Base-by-base conservation (phyloP, 2,797 vertebrate genomes). In the Sternotherus odoratus region DNA sequence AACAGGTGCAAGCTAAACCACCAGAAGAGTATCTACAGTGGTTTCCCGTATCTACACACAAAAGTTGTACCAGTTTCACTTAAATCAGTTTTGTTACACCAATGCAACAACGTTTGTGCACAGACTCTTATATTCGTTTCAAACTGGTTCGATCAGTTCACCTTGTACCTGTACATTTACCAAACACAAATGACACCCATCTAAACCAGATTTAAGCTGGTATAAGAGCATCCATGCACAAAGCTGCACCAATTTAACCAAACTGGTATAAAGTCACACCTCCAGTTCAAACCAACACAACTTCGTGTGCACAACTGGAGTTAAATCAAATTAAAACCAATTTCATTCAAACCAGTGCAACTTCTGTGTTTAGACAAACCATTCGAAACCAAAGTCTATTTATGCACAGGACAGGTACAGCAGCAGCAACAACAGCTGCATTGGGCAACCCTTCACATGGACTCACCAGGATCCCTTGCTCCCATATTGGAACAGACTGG, bases 361-460 rank as follows among this genome's bases (percentile, higher is more conserved):
- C 63, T 23, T 66, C 8, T 66, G 8, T 5, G n/a, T 23, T n/a
- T 66, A 36, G n/a, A 66, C 63, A 15, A 43, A 24, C 24, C 43
- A 12, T 46, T 46, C 6, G 2, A 74, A 74, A 13, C 39, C 69
- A 74, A 74, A 13, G n/a, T 46, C 24, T 8, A 12, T 13, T 46
- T 74, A 43, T 16, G 39, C 69, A 13, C 3, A 6, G 39, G 5
- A 24, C 81, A 63, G 54, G 51, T 16, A 46, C 1, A 0, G 3
- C 2, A 1, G 23, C 21, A 43, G 57, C 36, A 39, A 19, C 0
- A 1, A 26, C 39, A 48, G 49, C 26, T 0, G 2, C 16, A 2
- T 1, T 4, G 3, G 39, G 24, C 82, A 63, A 57, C 82, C 23
- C 7, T 16, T 10, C 28, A 9, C 10, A 16, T 19, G 46, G 24